phyloP scores from a whole-genome alignment of 2,888 invertebrate genomes.

The Metalampra italica region DNA sequence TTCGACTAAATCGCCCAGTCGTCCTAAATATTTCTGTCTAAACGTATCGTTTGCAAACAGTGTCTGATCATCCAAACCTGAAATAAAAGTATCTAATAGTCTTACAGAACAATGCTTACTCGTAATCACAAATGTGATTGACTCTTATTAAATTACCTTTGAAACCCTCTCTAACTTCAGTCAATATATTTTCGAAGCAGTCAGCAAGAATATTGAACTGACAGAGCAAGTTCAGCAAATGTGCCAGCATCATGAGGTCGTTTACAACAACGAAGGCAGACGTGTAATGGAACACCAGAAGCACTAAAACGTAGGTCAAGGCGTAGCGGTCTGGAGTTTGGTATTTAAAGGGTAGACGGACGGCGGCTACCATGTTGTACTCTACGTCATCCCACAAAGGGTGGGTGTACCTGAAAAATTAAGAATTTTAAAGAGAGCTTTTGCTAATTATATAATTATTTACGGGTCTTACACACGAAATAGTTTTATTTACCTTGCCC shows the following conservation, averaged over 20 bases:
- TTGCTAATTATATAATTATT: too few relatives aligned
- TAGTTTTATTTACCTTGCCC: too few relatives aligned
- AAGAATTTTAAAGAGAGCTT: too few relatives aligned
- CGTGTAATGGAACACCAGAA: constrained; percentile 41
- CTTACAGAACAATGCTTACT: not conserved
- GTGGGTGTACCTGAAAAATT: constrained; percentile 46
- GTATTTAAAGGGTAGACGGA: constrained; percentile 47
- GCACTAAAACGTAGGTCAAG: constrained; percentile 32
- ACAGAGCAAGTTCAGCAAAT: constrained; percentile 53
- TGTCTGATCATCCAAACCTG: constrained; percentile 5
- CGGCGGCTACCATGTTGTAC: constrained; percentile 49
- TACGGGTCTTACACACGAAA: too few relatives aligned
- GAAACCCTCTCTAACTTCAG: constrained; percentile 35
- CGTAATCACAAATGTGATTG: too few relatives aligned
- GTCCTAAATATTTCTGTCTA: constrained; percentile 19
- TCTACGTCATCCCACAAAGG: constrained; percentile 59
- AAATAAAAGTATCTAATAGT: not conserved
- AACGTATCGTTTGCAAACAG: constrained; percentile 10
- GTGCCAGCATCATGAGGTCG: constrained; percentile 52
- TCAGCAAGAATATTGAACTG: constrained; percentile 51
- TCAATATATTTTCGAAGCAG: constrained; percentile 50
- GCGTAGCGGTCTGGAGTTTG: constrained; percentile 33
- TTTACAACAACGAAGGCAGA: constrained; percentile 58
- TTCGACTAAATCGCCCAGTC: constrained; percentile 46
- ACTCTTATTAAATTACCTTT: constrained; percentile 24